Evolutionary conservation across 2,113 vertebrate genomes (phyloP), one percentile per base, ranked within the genome.

Genomic region (Notarius lentiginosus): DNA sequence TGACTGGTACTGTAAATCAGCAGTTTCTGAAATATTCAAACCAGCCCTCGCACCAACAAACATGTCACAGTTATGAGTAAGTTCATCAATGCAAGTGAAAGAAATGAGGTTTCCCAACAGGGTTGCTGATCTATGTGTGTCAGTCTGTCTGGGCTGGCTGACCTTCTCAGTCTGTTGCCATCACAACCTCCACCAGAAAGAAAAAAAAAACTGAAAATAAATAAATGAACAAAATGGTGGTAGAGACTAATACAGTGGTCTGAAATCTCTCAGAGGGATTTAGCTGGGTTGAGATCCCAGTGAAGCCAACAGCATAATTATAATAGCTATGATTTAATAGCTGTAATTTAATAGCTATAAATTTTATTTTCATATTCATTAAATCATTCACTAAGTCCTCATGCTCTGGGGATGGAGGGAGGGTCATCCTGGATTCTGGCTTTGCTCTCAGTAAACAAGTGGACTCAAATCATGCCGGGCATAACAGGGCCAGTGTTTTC

Each of bases 141-240:
- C 41, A 73, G 41, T 47, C 41, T 73, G 41, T 75, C 41, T 73
- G 34, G 7, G 17, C 18, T 41, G 34, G 34, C 34, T 47, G 70
- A 73, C 70, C 47, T 49, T 75, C 41, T 75, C 72, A 75, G 72
- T 20, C 72, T 49, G 41, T 75, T 75, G 72, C 72, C 41, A 72
- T 72, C 30, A 8, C 30, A 72, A 41, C 30, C 17, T 72, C 68
- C 17, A 72, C 14, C 68, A 72, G 30, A 41, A 73, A 49, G 51
- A 75, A 47, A 34, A 24, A 8, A 49, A 49, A 18, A 41, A 41
- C 34, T 41, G 72, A 47, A 75, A 75, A 22, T 75, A 75, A 72
- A 72, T 41, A 18, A 22, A 75, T 75, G 41, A 75, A 75, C 34
- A 49, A 75, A 75, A 75, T 75, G 72, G 18, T 49, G 20, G 20